phyloP scores from a whole-genome alignment of 2,113 vertebrate genomes.

The Macrotis lagotis region DNA sequence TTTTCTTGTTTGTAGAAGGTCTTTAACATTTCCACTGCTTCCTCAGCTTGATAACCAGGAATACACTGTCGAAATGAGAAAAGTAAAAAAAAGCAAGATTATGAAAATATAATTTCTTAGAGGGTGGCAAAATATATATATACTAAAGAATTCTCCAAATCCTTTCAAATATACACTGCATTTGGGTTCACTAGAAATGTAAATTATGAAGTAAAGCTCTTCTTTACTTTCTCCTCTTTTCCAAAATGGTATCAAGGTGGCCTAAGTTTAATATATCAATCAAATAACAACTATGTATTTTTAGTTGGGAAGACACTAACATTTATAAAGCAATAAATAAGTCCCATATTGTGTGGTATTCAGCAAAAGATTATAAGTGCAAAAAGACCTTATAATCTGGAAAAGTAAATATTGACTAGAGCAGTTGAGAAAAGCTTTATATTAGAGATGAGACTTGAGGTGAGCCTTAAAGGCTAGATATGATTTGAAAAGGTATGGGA shows the following conservation, averaged over 20 bases:
- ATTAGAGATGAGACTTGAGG: not conserved
- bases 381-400: not conserved
- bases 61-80: conserved; percentile 86
- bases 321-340: conserved; percentile 1
- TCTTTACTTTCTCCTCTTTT: not conserved
- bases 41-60: conserved; percentile 91
- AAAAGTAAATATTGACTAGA: not conserved
- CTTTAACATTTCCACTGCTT: conserved; percentile 95
- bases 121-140: not conserved
- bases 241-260: not conserved
- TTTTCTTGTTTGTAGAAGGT: conserved; percentile 98
- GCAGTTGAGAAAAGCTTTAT: not conserved
- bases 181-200: not conserved
- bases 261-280: not conserved
- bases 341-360: not conserved
- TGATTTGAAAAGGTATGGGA: not conserved
- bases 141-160: not conserved
- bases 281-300: not conserved
- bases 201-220: not conserved
- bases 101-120: not conserved
- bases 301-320: conserved; percentile 20
- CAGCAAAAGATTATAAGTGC: not conserved
- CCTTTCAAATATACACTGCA: not conserved
- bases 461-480: not conserved
- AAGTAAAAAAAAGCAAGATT: conserved; percentile 54